phyloP scores from a whole-genome alignment of 2,888 invertebrate species.

The Lacanobia oleracea region DNA sequence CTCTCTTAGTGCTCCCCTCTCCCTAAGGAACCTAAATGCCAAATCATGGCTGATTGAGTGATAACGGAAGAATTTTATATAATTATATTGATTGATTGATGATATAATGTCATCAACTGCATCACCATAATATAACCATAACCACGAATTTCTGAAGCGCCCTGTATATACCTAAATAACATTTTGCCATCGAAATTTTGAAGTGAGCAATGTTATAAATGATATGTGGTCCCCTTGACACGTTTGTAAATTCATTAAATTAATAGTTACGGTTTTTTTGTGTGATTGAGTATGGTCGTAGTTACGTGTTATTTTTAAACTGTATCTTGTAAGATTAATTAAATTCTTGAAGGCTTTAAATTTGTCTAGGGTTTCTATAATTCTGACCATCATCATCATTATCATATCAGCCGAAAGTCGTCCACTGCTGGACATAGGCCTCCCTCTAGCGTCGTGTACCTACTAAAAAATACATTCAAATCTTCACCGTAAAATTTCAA shows the following conservation, averaged over 20 bases:
- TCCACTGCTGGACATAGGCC: no score
- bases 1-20: no score
- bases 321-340: background rate
- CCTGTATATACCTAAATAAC: background rate
- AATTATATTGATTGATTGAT: no score
- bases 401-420: no score
- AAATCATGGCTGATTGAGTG: no score
- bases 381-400: no score
- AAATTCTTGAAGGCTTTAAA: background rate
- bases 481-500: background rate
- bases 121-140: background rate
- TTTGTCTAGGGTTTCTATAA: background rate
- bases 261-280: background rate
- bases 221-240: conserved; percentile 19
- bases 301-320: background rate
- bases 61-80: no score
- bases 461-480: background rate
- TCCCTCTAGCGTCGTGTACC: no score
- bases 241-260: conserved; percentile 12
- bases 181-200: conserved; percentile 36
- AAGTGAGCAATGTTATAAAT: conserved; percentile 23
- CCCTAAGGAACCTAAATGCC: no score
- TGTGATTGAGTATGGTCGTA: background rate
- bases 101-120: no score
- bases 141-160: no score